Conservation (phyloP, 2,888 invertebrate species). For the Plebejus argus region DNA sequence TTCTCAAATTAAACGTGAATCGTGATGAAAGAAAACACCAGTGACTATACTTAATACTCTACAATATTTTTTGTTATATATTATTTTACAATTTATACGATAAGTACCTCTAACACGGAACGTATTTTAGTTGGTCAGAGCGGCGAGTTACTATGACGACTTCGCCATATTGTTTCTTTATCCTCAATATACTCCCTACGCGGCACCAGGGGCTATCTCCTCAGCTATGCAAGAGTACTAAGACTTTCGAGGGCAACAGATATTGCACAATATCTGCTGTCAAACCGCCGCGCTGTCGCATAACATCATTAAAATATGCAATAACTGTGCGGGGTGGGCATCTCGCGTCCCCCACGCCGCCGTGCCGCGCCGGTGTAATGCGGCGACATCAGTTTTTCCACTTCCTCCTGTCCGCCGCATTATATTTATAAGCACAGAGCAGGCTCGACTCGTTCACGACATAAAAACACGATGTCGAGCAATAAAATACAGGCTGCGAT, state of each 20-base stretch:
- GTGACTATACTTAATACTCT: no score
- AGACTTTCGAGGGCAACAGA: not conserved
- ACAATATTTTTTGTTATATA: no score
- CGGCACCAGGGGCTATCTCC: no score
- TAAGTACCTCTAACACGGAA: no score
- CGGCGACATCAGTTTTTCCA: conserved; percentile 2
- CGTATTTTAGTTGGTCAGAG: no score
- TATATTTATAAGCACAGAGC: not conserved
- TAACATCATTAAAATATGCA: not conserved
- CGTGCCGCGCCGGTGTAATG: not conserved
- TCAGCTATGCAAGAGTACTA: not conserved
- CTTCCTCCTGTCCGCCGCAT: conserved; percentile 13
- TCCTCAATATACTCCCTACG: no score
- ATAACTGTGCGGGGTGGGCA: not conserved
- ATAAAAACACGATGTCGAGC: conserved; percentile 6
- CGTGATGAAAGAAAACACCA: no score
- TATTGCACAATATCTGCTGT: not conserved
- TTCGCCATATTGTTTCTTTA: no score
- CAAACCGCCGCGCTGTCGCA: not conserved
- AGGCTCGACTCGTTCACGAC: not conserved
- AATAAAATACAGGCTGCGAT: not conserved
- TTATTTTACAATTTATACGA: no score
- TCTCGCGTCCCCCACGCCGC: not conserved
- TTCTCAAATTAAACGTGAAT: no score
- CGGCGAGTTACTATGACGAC: no score